Evolutionary conservation across 1,140 invertebrate genomes (phyloP), one percentile per base, ranked within the genome.

Genomic region (Copidosoma floridanum): DNA sequence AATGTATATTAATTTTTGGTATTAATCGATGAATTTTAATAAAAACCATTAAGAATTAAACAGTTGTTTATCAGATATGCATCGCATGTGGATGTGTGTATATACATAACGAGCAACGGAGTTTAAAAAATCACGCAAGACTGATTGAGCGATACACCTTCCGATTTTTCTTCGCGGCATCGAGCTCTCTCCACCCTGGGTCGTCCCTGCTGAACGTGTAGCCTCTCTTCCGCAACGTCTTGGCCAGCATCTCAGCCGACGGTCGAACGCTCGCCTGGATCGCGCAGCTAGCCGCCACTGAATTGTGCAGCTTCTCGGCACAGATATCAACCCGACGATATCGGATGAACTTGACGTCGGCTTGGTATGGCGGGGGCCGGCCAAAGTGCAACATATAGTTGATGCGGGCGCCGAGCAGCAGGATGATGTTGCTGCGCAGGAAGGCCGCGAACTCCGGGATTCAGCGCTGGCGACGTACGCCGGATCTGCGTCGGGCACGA

Each of bases 311-410:
- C 77, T 98, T 95, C 81, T 98, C 95, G 3, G 93, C 84, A 55
- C 83, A 85, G 53, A 97, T 85, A 71, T 98, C 96, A 8, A 98
- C 88, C 89, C 92, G 71, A 61, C 53, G 57, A 74, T 91, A 90
- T 82, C 97, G 95, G 69, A 98, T 94, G 50, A 98, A 78, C 82
- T 95, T 94, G 0, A 95, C 93, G 75, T 93, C 80, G 20, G 84
- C 76, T 26, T 85, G 83, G 76, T 89, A 98, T 26, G 95, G 80
- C 16, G 95, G 95, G n/a, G 90, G 81, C 48, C 87, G 85, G 11
- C 95, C 96, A 82, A 98, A 99, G 81, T 99, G 96, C 32, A 99
- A 80, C 77, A 98, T 98, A 96, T 96, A 98, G 79, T 99, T 99
- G 1, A 98, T 81, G 57, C 95, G 82, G 2, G 95, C 95, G 3